Conservation (phyloP, 1,140 invertebrate species). For the Drosophila bocqueti region DNA sequence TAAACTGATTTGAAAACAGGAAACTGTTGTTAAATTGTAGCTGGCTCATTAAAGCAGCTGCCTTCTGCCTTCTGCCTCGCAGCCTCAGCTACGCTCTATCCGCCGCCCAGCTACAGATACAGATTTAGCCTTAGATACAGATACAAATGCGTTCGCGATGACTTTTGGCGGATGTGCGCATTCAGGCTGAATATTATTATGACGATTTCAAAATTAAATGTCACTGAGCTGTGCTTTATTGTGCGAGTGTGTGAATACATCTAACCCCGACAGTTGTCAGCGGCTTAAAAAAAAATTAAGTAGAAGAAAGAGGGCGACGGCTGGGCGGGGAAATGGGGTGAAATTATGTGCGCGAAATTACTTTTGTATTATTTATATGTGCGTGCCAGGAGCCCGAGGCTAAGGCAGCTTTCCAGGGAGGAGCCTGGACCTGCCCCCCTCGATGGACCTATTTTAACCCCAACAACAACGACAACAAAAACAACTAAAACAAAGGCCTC, state of each 20-base stretch:
- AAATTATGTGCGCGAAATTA: conserved; percentile 73
- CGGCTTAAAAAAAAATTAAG: conserved; percentile 60
- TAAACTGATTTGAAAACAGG: conserved; percentile 82
- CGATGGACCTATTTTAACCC: conserved; percentile 79
- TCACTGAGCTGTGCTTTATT: conserved; percentile 59
- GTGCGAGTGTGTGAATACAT: conserved; percentile 26
- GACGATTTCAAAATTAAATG: conserved; percentile 79
- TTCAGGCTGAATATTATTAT: conserved; percentile 74
- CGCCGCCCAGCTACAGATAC: not conserved
- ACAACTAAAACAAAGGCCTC: conserved; percentile 72
- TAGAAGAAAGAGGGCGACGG: not conserved
- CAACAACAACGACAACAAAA: conserved; percentile 47
- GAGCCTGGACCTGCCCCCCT: conserved; percentile 14
- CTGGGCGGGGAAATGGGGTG: conserved; percentile 12
- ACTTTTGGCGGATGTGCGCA: conserved; percentile 66
- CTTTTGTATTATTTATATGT: conserved; percentile 70
- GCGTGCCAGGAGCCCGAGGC: conserved; percentile 50
- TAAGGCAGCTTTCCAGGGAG: conserved; percentile 36
- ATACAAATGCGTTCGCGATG: conserved; percentile 44
- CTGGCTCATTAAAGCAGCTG: conserved; percentile 76
- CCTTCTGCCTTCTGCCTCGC: conserved; percentile 29
- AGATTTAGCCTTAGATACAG: conserved; percentile 18
- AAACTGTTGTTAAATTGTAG: conserved; percentile 78
- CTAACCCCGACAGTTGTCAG: conserved; percentile 72
- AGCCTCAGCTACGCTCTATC: conserved; percentile 7